Conservation (phyloP, 2,888 invertebrate genomes). For the Atethmia centrago region DNA sequence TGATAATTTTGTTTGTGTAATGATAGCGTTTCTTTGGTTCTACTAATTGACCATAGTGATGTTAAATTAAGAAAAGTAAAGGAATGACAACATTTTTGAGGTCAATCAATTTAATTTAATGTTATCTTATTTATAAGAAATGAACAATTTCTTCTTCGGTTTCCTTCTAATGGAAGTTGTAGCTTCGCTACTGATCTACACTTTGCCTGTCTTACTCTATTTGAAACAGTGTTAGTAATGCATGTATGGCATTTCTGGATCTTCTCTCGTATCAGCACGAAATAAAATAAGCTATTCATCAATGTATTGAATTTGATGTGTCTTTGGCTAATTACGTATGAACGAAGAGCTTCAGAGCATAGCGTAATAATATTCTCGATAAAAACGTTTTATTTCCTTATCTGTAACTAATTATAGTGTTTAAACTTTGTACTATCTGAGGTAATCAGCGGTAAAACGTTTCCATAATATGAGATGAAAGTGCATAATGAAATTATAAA, state of each 20-base stretch:
- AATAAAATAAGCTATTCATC: background rate
- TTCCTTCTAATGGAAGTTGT: too few relatives aligned
- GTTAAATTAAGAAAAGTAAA: too few relatives aligned
- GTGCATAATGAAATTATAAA: background rate
- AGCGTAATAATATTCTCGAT: background rate
- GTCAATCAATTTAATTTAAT: too few relatives aligned
- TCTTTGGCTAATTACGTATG: background rate
- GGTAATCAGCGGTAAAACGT: slow-evolving; percentile 3
- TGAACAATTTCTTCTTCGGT: too few relatives aligned
- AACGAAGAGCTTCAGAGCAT: background rate
- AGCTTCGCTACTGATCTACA: too few relatives aligned
- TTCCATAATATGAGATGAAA: background rate
- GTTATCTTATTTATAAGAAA: too few relatives aligned
- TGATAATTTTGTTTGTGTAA: too few relatives aligned
- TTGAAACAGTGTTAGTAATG: background rate
- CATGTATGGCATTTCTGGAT: background rate
- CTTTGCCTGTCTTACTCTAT: background rate
- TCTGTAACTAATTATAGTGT: slow-evolving; percentile 7
- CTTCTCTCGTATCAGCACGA: background rate
- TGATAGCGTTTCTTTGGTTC: too few relatives aligned
- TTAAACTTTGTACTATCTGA: slow-evolving; percentile 12
- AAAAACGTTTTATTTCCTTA: slow-evolving; percentile 10
- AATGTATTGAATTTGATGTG: background rate
- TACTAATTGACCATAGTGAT: too few relatives aligned
- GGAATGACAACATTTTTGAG: too few relatives aligned